Evolutionary conservation across 1,140 invertebrate species (phyloP), one percentile per base, ranked within the genome.

Genomic region (Cydia splendana): DNA sequence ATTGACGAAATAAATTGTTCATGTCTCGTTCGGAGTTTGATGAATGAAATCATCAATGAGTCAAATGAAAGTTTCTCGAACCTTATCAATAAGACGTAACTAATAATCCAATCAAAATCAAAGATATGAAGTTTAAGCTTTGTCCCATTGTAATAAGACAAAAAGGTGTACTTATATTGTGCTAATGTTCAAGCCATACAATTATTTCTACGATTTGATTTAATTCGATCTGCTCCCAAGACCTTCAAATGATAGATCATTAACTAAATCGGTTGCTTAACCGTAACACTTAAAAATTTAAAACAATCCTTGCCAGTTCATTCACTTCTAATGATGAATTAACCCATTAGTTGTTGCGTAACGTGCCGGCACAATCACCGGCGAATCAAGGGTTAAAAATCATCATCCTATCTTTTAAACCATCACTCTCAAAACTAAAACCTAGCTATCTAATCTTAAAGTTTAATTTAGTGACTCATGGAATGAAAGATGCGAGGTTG

Each of bases 261-360:
- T 71, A 30, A 34, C 65, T 13, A 67, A 62, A 67, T 34, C 13
- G 57, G n/a, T 71, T 71, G 67, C 67, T 42, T 38, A 71, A 71
- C 67, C 34, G 67, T 38, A 38, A 45, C 67, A 38, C 34, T 62
- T 62, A 62, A 18, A 38, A 71, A 71, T 42, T 38, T 71, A 45
- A 71, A 38, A 71, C 67, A 71, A 71, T 71, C 65, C 65, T 69
- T 71, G 67, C 67, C 34, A 71, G 67, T 71, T 71, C 67, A 71
- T 71, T 71, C 67, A 71, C 67, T 69, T 34, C 15, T 71, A 42
- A 42, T 71, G 67, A 71, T 71, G 67, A 71, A 71, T 71, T 71
- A 71, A 71, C 67, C 67, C 67, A 71, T 71, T 71, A 71, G 67
- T 4, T 18, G 34, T n/a, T 71, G 67, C 67, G 67, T 71, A 34